A percentile compares a stretch with the other conserved stretches of the same genome.
Conservation (phyloP, 2,113 vertebrate species). For the Copsychus sechellarum region DNA sequence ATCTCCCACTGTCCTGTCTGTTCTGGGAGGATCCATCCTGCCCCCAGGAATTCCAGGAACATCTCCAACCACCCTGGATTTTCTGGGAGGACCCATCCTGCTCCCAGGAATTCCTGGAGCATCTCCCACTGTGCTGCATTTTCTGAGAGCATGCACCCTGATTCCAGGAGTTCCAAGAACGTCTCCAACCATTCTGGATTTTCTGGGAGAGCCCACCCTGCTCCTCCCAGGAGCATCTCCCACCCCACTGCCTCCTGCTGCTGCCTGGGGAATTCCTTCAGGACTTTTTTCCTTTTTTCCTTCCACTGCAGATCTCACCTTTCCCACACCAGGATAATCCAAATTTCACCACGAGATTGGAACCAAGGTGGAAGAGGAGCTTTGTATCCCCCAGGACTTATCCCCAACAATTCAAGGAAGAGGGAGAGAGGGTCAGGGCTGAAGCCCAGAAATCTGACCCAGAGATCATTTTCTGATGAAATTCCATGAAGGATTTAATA, state of each 20-base stretch:
- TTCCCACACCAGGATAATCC: neutral
- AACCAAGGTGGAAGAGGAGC: neutral
- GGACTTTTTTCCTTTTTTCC: neutral
- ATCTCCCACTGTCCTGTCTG: neutral
- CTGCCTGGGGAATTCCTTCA: neutral
- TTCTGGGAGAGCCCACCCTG: neutral
- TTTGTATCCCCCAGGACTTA: neutral
- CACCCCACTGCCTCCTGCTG: rapidly evolving
- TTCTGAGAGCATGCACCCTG: neutral
- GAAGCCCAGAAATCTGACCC: neutral
- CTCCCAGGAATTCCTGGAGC: neutral
- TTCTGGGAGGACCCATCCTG: neutral
- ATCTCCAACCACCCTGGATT: neutral
- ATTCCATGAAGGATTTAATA: neutral
- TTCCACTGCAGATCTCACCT: rapidly evolving
- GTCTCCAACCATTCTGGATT: too few relatives aligned
- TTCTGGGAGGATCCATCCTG: neutral
- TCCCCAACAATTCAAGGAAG: neutral
- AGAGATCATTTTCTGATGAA: neutral
- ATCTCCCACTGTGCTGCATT: too few relatives aligned
- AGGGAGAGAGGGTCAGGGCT: neutral
- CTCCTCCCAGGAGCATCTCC: neutral
- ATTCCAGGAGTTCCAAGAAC: neutral
- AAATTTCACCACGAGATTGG: neutral
- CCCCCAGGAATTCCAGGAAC: neutral